Evolutionary conservation across 1,140 invertebrate genomes (phyloP).

Genomic region (Euborellia annulipes): DNA sequence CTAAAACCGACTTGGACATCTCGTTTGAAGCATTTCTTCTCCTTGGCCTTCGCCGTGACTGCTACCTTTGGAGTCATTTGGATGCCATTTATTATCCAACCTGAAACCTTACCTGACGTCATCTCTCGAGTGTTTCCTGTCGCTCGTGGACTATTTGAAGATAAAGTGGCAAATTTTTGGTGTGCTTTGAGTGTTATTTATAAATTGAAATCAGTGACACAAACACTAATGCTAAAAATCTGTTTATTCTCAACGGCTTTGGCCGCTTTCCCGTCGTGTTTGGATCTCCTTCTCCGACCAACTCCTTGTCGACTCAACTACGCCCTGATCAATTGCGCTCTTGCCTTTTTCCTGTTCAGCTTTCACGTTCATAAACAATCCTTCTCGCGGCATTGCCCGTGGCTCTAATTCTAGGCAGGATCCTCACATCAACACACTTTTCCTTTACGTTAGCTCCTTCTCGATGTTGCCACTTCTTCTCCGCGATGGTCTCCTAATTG

Average conservation of each 20-base stretch:
- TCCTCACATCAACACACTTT: constrained; percentile 66
- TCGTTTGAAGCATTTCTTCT: constrained; percentile 32
- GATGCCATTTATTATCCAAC: constrained; percentile 63
- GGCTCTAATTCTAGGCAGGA: constrained; percentile 50
- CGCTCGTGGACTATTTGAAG: constrained; percentile 89
- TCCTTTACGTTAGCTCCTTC: constrained; percentile 63
- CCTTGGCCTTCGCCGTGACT: constrained; percentile 47
- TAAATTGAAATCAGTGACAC: constrained; percentile 53
- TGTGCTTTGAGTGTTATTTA: constrained; percentile 76
- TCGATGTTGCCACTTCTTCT: constrained; percentile 82
- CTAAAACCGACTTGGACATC: constrained; percentile 24
- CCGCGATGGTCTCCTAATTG: constrained; percentile 62
- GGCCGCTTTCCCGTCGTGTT: constrained; percentile 50
- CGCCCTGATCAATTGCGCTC: constrained; percentile 67
- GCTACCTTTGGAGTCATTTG: constrained; percentile 64
- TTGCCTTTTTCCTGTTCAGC: constrained; percentile 91
- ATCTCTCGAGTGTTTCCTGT: constrained; percentile 78
- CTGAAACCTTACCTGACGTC: constrained; percentile 41
- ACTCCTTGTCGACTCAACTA: constrained; percentile 59
- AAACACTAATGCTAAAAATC: constrained; percentile 53
- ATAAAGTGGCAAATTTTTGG: constrained; percentile 98
- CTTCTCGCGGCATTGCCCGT: constrained; percentile 71
- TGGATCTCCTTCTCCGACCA: constrained; percentile 57
- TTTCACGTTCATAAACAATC: constrained; percentile 96
- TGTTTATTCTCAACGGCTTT: constrained; percentile 52